Evolutionary conservation across 2,888 invertebrate genomes (phyloP).

Genomic region (Drosophila subquinaria): DNA sequence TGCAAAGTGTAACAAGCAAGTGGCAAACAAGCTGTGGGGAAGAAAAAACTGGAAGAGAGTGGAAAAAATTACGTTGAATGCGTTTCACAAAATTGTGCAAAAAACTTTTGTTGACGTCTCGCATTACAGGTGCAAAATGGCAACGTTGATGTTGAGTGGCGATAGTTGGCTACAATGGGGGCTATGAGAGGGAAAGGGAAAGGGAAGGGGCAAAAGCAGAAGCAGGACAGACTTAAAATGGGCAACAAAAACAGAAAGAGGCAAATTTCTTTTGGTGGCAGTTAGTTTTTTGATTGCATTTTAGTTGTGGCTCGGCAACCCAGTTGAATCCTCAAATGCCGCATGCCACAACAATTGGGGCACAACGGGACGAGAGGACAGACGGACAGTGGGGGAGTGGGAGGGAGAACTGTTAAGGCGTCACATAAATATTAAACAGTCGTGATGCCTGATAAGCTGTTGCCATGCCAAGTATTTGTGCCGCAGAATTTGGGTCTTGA

Average conservation of each 20-base stretch:
- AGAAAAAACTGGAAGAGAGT: neutral
- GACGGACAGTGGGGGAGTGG: neutral
- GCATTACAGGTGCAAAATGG: conserved; percentile 64
- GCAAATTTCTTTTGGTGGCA: conserved; percentile 56
- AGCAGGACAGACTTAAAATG: neutral
- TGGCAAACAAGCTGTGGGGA: conserved; percentile 21
- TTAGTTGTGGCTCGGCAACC: conserved; percentile 15
- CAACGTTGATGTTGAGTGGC: conserved; percentile 31
- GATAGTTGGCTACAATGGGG: neutral
- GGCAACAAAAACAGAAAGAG: conserved; percentile 32
- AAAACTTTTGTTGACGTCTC: conserved; percentile 66
- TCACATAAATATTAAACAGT: conserved; percentile 59
- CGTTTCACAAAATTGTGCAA: conserved; percentile 63
- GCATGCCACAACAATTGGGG: neutral
- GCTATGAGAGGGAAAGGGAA: too few relatives aligned
- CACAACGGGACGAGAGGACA: neutral
- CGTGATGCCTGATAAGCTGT: conserved; percentile 55
- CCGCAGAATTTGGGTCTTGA: conserved; percentile 52
- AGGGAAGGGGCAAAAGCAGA: conserved; percentile 10
- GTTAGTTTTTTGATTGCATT: conserved; percentile 65
- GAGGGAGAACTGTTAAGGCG: conserved; percentile 25
- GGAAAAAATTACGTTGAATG: conserved; percentile 37
- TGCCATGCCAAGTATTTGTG: conserved; percentile 31
- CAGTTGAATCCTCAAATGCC: neutral
- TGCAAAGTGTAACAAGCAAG: conserved; percentile 30